Base-by-base conservation (phyloP, 2,888 invertebrate species). In the Caenorhabditis sulstoni region DNA sequence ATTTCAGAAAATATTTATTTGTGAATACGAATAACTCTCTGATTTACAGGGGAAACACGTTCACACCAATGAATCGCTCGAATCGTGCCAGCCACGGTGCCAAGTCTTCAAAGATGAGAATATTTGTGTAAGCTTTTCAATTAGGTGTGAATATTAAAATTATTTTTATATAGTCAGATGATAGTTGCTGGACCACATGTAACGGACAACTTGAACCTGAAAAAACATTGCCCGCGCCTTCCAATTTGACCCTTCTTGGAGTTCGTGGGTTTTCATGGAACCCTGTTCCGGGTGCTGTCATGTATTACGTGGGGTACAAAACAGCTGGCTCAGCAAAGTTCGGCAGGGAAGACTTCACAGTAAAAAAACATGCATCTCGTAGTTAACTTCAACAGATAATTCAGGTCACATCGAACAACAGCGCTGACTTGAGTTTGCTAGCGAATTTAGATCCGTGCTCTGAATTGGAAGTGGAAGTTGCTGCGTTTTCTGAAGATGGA, bases 101-200 rank as follows among this genome's bases (percentile, higher is more conserved):
- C 41, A 44, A 11, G 53, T 44, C 0, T 76, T 76, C 45, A 74
- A 70, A 12, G 37, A 75, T 55, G 20, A 57, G 3, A 68, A 62
- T 14, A 29, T 29, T 29, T 29, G 29, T 29, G 29, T 29, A 29
- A 29, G 29, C 3, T 29, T 5, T 29, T 29, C 7, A n/a, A n/a
- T 58, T 82, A 16, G 82, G 83, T 58, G 83, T 83, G 68, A 71
- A 78, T 76, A 53, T 5, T 49, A 9, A 22, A 22, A 12, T 18
- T 37, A 35, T 12, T 16, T 14, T 20, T 16, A 16, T 29, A 29
- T 20, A 79, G 79, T 49, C 49, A 16, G 55, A 68, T 49, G 23
- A 47, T n/a, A 8, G 45, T 12, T 82, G 82, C 41, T 82, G 82
- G 82, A 57, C 59, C 11, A 71, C 70, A 4, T 80, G 77, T 57